These are phyloP conservation scores for Speoplatyrhinus poulsoni DNA, from an alignment of 2,113 vertebrate species.

Conservation along the genomic window DNA sequence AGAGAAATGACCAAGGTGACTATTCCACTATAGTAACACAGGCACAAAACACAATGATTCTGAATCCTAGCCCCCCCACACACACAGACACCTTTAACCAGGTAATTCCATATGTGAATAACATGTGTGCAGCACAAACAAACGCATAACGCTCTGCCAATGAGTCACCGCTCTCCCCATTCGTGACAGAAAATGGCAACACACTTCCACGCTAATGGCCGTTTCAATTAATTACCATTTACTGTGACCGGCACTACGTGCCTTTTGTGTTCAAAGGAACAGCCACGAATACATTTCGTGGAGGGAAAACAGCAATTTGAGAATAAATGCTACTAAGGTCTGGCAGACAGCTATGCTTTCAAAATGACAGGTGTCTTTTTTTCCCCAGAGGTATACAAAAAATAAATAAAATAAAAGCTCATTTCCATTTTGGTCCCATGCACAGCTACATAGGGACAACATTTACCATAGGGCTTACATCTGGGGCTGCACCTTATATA, in stretches of 20 bases:
- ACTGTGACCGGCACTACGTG: constrained; percentile 52
- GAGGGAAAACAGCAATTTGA: constrained; percentile 17
- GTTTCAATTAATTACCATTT: constrained; percentile 64
- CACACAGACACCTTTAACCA: not conserved
- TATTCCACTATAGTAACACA: constrained; percentile 16
- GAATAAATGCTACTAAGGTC: not conserved
- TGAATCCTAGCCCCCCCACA: not conserved
- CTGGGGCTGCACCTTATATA: not conserved
- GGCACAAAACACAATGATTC: not conserved
- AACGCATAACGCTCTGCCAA: constrained; percentile 11
- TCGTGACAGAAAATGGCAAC: constrained; percentile 25
- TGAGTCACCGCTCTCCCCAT: constrained; percentile 20
- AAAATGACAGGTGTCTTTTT: not conserved
- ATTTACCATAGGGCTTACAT: not conserved
- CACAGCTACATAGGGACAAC: constrained; percentile 3
- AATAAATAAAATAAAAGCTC: not conserved
- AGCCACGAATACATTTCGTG: constrained; percentile 28
- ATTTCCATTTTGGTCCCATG: not conserved
- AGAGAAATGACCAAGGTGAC: constrained; percentile 12
- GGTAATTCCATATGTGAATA: not conserved
- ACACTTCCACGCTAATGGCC: constrained; percentile 43
- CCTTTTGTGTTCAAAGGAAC: constrained; percentile 52
- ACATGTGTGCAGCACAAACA: constrained; percentile 3
- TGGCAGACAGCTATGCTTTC: not conserved
- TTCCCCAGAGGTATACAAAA: not conserved